Conservation (phyloP, 2,888 invertebrate species). For the Thymelicus lineola region DNA sequence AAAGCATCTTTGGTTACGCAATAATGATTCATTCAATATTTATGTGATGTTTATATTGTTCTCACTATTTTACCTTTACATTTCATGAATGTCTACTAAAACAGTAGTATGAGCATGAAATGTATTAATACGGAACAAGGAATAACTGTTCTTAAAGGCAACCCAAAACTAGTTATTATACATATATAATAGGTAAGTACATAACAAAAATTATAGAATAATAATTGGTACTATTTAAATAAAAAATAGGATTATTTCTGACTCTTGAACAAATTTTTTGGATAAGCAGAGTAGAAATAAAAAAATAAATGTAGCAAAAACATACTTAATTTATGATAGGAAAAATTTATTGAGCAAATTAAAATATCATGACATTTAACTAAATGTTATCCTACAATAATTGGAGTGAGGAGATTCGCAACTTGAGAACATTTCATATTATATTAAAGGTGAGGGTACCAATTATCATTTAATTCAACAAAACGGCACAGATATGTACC, state of each 20-base stretch:
- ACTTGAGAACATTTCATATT: neutral
- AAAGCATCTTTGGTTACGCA: conserved; percentile 36
- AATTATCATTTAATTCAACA: no score
- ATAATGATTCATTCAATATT: conserved; percentile 12
- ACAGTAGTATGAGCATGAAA: neutral
- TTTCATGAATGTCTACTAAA: neutral
- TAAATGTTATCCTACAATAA: no score
- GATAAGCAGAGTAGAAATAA: neutral
- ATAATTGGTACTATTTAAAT: no score
- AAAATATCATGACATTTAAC: no score
- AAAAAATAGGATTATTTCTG: no score
- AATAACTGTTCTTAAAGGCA: neutral
- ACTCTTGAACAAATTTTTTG: no score
- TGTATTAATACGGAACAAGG: neutral
- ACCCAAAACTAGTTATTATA: neutral
- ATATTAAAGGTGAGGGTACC: no score
- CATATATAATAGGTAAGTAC: neutral
- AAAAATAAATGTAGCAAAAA: neutral
- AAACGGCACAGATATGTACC: no score
- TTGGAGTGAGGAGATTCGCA: neutral
- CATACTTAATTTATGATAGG: no score
- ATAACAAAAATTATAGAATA: neutral
- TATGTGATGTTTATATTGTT: conserved; percentile 8
- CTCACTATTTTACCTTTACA: neutral
- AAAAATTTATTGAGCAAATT: no score